Conservation (phyloP, 2,113 vertebrate species). For the Trichechus manatus region DNA sequence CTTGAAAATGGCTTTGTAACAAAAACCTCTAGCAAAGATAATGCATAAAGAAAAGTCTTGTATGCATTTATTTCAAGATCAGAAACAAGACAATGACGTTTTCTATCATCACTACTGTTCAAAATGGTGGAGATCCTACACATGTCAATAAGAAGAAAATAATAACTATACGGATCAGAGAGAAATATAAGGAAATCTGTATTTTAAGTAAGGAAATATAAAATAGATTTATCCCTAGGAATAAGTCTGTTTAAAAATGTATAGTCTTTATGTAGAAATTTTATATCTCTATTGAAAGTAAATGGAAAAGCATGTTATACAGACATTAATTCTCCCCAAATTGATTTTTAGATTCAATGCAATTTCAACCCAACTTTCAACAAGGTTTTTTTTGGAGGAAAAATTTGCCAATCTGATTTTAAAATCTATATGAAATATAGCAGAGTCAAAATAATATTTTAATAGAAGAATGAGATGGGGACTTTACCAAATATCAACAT, state of each 20-base stretch:
- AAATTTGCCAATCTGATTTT: not conserved
- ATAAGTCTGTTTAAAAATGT: conserved; percentile 34
- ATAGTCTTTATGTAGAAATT: not conserved
- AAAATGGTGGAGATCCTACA: not conserved
- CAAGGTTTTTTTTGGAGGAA: not conserved
- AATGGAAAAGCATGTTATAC: not conserved
- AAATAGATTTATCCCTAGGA: not conserved
- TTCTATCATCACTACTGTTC: not conserved
- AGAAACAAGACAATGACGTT: conserved; percentile 4
- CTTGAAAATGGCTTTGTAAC: not conserved
- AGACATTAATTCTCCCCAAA: conserved; percentile 14
- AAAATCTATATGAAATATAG: conserved; percentile 1
- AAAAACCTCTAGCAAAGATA: not conserved
- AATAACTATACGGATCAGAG: not conserved
- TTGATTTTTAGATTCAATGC: conserved; percentile 14
- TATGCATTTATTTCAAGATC: not conserved
- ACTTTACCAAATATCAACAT: not conserved
- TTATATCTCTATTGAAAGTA: not conserved
- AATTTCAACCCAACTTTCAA: not conserved
- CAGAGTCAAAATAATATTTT: not conserved
- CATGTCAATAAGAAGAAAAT: not conserved
- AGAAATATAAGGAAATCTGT: not conserved
- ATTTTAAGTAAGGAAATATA: too few relatives aligned
- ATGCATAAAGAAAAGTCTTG: not conserved
- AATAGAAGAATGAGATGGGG: conserved; percentile 28